Conservation (phyloP, 2,113 vertebrate species). For the Podilymbus podiceps region DNA sequence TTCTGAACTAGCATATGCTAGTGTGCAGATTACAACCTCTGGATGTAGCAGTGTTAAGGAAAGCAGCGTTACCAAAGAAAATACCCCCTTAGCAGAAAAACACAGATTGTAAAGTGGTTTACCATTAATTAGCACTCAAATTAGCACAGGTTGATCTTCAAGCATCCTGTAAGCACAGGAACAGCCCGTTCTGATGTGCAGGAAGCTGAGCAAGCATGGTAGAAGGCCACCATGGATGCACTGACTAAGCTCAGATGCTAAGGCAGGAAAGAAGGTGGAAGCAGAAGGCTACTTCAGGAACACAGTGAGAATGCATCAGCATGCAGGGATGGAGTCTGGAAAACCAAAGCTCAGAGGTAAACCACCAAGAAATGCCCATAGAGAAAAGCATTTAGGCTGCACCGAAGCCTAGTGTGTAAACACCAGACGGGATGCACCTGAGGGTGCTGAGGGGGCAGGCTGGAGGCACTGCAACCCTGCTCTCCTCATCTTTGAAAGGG, state of each 20-base stretch:
- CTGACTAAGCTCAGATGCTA: not conserved
- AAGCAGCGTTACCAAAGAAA: not conserved
- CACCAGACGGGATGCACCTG: not conserved
- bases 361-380: not conserved
- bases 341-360: not conserved
- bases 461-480: not conserved
- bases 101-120: not conserved
- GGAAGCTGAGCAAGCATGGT: not conserved
- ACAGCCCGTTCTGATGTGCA: not conserved
- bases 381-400: not conserved
- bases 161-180: not conserved
- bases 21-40: not conserved
- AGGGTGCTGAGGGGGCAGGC: fast-evolving
- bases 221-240: not conserved
- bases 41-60: not conserved
- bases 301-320: not conserved
- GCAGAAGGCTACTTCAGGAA: not conserved
- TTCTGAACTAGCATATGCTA: not conserved
- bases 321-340: not conserved
- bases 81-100: not conserved
- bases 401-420: not conserved
- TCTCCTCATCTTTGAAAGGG: not conserved
- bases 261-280: not conserved
- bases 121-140: not conserved
- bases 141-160: not conserved